These are phyloP conservation scores for Pelodiscus sinensis DNA, from an alignment of 2,113 vertebrate genomes.

Conservation along the genomic window DNA sequence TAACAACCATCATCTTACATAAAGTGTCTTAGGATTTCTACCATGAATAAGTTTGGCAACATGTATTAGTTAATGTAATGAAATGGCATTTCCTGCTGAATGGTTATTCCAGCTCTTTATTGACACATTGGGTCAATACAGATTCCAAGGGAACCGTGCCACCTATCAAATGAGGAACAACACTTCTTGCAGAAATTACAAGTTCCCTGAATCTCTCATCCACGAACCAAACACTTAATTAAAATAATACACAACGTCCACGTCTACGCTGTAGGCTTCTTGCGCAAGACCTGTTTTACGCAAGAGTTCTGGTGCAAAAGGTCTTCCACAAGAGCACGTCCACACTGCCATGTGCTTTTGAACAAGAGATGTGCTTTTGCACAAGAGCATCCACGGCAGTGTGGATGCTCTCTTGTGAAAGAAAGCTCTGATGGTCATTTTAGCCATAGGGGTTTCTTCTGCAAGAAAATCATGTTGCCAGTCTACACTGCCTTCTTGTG, in stretches of 20 bases:
- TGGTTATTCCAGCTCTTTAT: neutral
- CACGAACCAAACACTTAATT: neutral
- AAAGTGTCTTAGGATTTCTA: neutral
- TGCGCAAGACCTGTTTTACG: too few species aligned
- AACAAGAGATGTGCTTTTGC: too few species aligned
- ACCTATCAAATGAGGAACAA: neutral
- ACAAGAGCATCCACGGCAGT: too few species aligned
- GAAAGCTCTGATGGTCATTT: too few species aligned
- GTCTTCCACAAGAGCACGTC: too few species aligned
- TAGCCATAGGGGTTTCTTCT: too few species aligned
- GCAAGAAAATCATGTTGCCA: too few species aligned
- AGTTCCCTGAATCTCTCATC: neutral
- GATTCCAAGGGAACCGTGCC: neutral
- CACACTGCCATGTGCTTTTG: too few species aligned
- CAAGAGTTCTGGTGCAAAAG: too few species aligned
- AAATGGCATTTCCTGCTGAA: neutral
- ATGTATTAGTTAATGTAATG: neutral
- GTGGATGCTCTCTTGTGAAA: too few species aligned
- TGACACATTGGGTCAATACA: neutral
- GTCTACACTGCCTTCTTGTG: too few species aligned
- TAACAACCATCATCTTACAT: slow-evolving; percentile 9
- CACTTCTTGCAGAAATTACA: neutral
- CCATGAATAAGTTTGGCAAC: neutral
- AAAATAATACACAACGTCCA: neutral
- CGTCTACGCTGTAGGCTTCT: too few species aligned